These are phyloP conservation scores for Syrrhaptes paradoxus DNA, from an alignment of 2,113 vertebrate species.

Conservation along the genomic window DNA sequence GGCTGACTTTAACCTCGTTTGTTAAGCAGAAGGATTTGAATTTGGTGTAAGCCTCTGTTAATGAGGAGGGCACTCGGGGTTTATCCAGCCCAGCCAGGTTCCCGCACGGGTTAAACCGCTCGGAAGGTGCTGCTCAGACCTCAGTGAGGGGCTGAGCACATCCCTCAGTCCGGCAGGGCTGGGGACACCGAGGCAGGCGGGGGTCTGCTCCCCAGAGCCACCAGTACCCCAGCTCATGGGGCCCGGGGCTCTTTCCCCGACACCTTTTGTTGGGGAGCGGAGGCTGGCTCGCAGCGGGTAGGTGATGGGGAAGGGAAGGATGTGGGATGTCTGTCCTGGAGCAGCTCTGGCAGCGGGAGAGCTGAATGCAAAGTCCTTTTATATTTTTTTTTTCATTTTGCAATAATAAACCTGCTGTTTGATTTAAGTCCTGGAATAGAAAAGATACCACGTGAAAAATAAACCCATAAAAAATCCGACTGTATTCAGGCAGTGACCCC, in stretches of 20 bases:
- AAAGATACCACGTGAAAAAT: not conserved
- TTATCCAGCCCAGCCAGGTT: not conserved
- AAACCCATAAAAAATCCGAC: not conserved
- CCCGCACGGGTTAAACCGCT: not conserved
- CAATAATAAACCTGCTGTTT: not conserved
- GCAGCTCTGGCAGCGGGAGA: too few species aligned
- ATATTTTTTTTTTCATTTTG: not conserved
- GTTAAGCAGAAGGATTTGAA: slow-evolving; percentile 2
- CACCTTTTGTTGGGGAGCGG: too few species aligned
- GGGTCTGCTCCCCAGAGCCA: too few species aligned
- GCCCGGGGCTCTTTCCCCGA: too few species aligned
- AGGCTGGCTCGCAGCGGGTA: too few species aligned
- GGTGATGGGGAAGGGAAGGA: too few species aligned
- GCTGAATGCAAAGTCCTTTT: not conserved
- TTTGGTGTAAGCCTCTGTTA: not conserved
- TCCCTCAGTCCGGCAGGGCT: too few species aligned
- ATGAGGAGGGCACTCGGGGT: not conserved
- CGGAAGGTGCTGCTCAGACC: too few species aligned
- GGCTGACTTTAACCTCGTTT: slow-evolving; percentile 18
- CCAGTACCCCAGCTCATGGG: too few species aligned
- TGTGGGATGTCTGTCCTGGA: too few species aligned
- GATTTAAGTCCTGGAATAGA: not conserved
- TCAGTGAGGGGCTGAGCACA: too few species aligned
- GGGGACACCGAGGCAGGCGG: too few species aligned
- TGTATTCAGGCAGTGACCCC: not conserved